Conservation (phyloP, 2,888 invertebrate species). For the Napeogenes sylphis region DNA sequence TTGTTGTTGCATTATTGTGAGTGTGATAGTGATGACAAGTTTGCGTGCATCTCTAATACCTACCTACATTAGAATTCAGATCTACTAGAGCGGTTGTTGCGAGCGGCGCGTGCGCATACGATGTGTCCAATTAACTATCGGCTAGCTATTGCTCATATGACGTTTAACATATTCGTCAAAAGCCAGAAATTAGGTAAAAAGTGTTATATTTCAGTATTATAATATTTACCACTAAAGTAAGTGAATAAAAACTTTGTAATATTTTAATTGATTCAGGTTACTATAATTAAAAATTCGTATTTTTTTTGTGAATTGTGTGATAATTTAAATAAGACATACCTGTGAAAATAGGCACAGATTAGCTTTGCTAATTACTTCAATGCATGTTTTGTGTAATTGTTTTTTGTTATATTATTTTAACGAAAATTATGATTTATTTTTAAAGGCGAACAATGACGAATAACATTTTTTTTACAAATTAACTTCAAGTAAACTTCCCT, state of each 20-base stretch:
- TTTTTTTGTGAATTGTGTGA: too few relatives aligned
- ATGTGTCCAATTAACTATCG: constrained; percentile 54
- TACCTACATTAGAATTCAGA: constrained; percentile 12
- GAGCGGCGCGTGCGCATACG: constrained; percentile 35
- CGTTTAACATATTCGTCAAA: constrained; percentile 54
- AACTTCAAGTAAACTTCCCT: not conserved
- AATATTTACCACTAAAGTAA: not conserved
- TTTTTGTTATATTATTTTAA: too few relatives aligned
- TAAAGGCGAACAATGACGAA: not conserved
- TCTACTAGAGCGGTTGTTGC: constrained; percentile 19
- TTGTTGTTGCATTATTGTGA: not conserved
- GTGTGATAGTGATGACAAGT: too few relatives aligned
- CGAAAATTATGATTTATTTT: too few relatives aligned
- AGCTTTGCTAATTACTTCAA: too few relatives aligned
- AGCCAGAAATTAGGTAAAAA: constrained; percentile 55
- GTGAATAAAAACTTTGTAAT: not conserved
- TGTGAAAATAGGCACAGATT: too few relatives aligned
- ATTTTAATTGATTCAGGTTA: too few relatives aligned
- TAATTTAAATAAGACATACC: too few relatives aligned
- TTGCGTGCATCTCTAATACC: too few relatives aligned
- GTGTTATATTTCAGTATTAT: constrained; percentile 37
- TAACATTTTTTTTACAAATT: not conserved
- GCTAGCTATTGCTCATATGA: constrained; percentile 52
- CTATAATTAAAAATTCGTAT: too few relatives aligned
- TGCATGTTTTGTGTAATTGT: too few relatives aligned